These are phyloP conservation scores for Hydriomena furcata DNA, from an alignment of 2,888 invertebrate species.

Conservation along the genomic window DNA sequence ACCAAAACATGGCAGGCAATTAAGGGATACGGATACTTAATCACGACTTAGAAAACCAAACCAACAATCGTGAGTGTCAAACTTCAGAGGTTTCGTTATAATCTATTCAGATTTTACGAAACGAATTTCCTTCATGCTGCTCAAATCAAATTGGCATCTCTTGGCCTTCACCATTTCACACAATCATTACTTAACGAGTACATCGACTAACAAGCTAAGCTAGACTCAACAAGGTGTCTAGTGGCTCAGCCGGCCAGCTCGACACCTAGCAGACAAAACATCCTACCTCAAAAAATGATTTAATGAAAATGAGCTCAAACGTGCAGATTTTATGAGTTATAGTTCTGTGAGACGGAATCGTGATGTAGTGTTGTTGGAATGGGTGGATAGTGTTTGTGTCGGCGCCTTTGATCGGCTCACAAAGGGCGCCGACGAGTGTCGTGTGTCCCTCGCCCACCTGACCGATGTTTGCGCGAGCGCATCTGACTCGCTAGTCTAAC, in stretches of 20 bases:
- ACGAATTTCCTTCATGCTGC: slow-evolving; percentile 4
- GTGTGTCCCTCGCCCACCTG: slow-evolving; percentile 77
- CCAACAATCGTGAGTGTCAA: too few relatives aligned
- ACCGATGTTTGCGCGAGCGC: slow-evolving; percentile 64
- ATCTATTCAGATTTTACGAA: background rate
- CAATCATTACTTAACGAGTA: slow-evolving; percentile 49
- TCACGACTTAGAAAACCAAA: too few relatives aligned
- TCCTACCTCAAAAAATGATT: slow-evolving; percentile 31
- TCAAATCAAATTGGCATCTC: slow-evolving; percentile 14
- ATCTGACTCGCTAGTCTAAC: slow-evolving; percentile 39
- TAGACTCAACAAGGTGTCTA: slow-evolving; percentile 77
- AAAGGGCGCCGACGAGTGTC: slow-evolving; percentile 78
- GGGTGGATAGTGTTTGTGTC: slow-evolving; percentile 62
- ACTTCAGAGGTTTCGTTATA: background rate
- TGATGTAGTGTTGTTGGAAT: slow-evolving; percentile 39
- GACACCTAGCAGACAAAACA: slow-evolving; percentile 34
- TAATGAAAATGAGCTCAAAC: slow-evolving; percentile 15
- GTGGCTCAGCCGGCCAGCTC: slow-evolving; percentile 50
- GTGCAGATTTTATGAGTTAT: slow-evolving; percentile 17
- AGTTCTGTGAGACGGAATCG: slow-evolving; percentile 20
- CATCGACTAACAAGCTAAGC: slow-evolving; percentile 58
- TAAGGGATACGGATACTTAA: too few relatives aligned
- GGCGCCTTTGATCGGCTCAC: slow-evolving; percentile 73
- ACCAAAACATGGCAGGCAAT: too few relatives aligned
- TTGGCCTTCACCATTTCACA: slow-evolving; percentile 43